These are phyloP conservation scores for Diglossa brunneiventris DNA, from an alignment of 2,113 vertebrate genomes.

Conservation along the genomic window DNA sequence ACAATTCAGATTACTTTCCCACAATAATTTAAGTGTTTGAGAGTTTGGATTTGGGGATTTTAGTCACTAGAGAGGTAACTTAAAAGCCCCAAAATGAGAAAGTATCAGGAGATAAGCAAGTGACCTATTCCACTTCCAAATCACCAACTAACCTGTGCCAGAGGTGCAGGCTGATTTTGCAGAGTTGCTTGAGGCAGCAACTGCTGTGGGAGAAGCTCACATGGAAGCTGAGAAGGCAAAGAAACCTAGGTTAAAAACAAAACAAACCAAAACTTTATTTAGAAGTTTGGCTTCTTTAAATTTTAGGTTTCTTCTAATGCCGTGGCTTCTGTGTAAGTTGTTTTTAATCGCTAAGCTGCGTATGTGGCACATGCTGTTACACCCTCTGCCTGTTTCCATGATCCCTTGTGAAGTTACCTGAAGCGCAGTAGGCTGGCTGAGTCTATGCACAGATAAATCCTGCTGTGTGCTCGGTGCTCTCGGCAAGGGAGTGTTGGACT, in stretches of 20 bases:
- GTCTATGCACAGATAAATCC: conserved; percentile 63
- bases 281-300: not conserved
- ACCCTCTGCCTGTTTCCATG: not conserved
- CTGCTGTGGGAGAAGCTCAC: conserved; percentile 73
- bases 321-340: not conserved
- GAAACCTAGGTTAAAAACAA: conserved; percentile 55
- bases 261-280: not conserved
- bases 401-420: conserved; percentile 62
- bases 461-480: conserved; percentile 58
- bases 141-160: conserved; percentile 74
- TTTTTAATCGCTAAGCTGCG: not conserved
- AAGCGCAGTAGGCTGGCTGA: conserved; percentile 57
- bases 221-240: conserved; percentile 61
- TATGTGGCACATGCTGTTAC: not conserved
- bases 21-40: not conserved
- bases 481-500: conserved; percentile 64
- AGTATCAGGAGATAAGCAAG: not conserved
- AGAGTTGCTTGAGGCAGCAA: conserved; percentile 68
- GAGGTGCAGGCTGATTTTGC: conserved; percentile 62
- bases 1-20: not conserved
- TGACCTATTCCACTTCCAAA: not conserved
- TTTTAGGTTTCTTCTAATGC: conserved; percentile 8
- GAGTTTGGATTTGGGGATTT: not conserved
- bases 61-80: not conserved
- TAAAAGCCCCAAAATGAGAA: not conserved